These are phyloP conservation scores for Heliconius charithonia DNA, from an alignment of 2,888 invertebrate species.

Conservation along the genomic window DNA sequence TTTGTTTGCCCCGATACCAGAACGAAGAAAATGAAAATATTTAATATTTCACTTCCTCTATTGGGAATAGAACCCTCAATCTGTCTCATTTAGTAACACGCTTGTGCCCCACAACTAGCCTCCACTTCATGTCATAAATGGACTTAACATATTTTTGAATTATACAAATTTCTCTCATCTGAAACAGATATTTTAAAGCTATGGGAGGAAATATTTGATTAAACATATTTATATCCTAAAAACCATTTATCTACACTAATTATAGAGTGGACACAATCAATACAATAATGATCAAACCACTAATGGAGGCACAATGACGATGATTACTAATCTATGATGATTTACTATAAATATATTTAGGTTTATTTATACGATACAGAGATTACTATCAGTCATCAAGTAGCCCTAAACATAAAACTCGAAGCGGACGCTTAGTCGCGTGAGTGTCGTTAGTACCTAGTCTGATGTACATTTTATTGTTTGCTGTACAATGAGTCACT, in stretches of 20 bases:
- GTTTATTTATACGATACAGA: not conserved
- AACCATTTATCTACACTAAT: not conserved
- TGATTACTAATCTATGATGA: not conserved
- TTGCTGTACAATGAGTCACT: constrained; percentile 60
- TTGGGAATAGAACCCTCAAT: too few relatives aligned
- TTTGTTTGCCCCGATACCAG: too few relatives aligned
- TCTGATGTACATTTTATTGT: constrained; percentile 40
- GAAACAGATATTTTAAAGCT: not conserved
- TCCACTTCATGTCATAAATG: not conserved
- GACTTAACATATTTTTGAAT: not conserved
- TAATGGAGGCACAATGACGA: constrained; percentile 1
- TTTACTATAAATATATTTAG: constrained; percentile 8
- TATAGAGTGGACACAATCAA: not conserved
- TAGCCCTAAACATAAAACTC: constrained; percentile 26
- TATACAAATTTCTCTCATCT: not conserved
- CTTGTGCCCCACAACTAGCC: too few relatives aligned
- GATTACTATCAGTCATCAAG: constrained; percentile 28
- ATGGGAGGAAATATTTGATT: not conserved
- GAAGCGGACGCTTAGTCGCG: constrained; percentile 36
- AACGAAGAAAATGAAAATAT: too few relatives aligned
- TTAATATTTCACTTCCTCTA: too few relatives aligned
- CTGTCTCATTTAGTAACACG: too few relatives aligned
- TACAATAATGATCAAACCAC: too few relatives aligned
- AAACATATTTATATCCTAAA: not conserved
- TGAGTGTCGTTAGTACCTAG: constrained; percentile 12